Evolutionary conservation across 2,888 invertebrate genomes (phyloP), one percentile per base, ranked within the genome.

Genomic region (Drosophila anceps): DNA sequence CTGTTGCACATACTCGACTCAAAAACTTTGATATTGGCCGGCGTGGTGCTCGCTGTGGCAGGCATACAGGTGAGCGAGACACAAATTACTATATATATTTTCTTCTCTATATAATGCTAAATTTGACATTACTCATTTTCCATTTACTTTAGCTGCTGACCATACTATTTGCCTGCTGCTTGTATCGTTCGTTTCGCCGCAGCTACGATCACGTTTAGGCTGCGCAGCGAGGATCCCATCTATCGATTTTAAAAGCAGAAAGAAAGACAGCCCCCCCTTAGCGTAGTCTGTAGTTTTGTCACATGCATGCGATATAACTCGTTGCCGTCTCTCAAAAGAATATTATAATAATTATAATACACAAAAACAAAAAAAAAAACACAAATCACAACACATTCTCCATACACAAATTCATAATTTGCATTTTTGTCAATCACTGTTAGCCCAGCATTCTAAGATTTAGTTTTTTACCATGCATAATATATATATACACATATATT

Each of bases 171-270:
- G 97, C 98, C 35, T 98, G 98, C 94, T 97, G 97, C 92, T 94
- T 99, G 93, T 98, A 97, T 81, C 96, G 98, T 91, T 97, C 98
- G 84, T 98, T 99, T 92, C 96, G 97, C 92, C 96, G 96, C 93
- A 98, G 97, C 93, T 98, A 98, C 93, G 97, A 98, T 94, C 96
- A 96, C 54, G 96, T 96, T 90, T 96, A 96, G 95, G 79, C 61
- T 84, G 58, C 91, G 90, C 48, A 91, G 91, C 73, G 76, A 82
- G 46, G 86, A 91, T 85, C 91, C 91, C 55, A 79, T 89, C 41
- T 80, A 83, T 73, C 88, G 91, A 67, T 83, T 91, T 60, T 91
- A 74, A 79, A 73, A 27, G 29, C 24, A 39, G 37, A 43, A 9
- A n/a, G 1, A 2, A 53, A 37, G 24, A 35, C 55, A 20, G n/a